phyloP scores from a whole-genome alignment of 2,888 invertebrate genomes.

The Xestia sexstrigata region DNA sequence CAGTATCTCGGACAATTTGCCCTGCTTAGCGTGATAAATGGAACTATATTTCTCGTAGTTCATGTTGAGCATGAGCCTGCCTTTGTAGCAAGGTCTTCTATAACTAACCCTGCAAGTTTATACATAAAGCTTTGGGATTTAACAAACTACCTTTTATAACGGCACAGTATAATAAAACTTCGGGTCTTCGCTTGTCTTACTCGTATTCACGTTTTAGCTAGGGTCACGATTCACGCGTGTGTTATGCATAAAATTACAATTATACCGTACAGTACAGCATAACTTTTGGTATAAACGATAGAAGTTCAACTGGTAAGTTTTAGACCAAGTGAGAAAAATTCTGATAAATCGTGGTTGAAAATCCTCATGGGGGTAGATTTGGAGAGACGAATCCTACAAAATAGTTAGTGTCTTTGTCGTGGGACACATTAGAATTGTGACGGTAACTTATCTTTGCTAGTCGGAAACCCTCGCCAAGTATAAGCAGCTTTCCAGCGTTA shows the following conservation, averaged over 20 bases:
- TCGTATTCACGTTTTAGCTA: slow-evolving; percentile 22
- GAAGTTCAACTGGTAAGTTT: slow-evolving; percentile 11
- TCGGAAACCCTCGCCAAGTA: neutral
- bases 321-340: neutral
- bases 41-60: slow-evolving; percentile 46
- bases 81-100: slow-evolving; percentile 27
- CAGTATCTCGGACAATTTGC: slow-evolving; percentile 46
- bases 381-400: neutral
- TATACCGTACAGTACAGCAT: slow-evolving; percentile 1
- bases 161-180: slow-evolving; percentile 31
- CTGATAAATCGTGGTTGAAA: neutral
- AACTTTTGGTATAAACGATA: slow-evolving; percentile 30
- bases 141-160: slow-evolving; percentile 30
- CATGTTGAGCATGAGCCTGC: slow-evolving; percentile 31
- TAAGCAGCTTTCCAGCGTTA: neutral
- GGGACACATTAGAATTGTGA: neutral
- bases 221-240: slow-evolving; percentile 37
- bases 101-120: slow-evolving; percentile 23
- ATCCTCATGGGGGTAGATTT: neutral
- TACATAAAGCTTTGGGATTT: slow-evolving; percentile 18
- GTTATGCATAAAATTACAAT: slow-evolving; percentile 40
- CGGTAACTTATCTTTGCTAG: neutral
- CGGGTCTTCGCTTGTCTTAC: slow-evolving; percentile 15
- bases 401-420: neutral
- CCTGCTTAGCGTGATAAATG: slow-evolving; percentile 57